phyloP scores from a whole-genome alignment of 2,888 invertebrate genomes.

The Bellardia pandia region DNA sequence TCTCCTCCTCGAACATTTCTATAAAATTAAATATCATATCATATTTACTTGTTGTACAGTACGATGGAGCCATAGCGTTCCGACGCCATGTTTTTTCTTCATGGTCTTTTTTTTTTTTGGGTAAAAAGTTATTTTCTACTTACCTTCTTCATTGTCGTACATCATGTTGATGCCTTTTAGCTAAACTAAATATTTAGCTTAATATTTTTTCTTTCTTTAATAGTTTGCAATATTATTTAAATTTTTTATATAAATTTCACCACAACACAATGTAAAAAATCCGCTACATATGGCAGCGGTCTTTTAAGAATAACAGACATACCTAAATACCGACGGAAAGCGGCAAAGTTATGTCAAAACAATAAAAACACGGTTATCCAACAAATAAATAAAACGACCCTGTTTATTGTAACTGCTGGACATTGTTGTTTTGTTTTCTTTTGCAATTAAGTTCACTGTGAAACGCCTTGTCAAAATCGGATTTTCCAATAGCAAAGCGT shows the following conservation, averaged over 20 bases:
- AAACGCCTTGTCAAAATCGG: too few relatives aligned
- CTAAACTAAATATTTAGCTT: constrained; percentile 64
- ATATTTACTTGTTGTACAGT: constrained; percentile 15
- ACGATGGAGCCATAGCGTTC: constrained; percentile 62
- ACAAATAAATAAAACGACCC: too few relatives aligned
- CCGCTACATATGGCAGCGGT: constrained; percentile 5
- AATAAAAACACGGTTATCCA: too few relatives aligned
- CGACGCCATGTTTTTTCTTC: constrained; percentile 77
- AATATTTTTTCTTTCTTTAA: not conserved
- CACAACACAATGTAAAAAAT: constrained; percentile 13
- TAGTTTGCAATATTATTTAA: not conserved
- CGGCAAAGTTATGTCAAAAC: too few relatives aligned
- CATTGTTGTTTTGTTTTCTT: too few relatives aligned
- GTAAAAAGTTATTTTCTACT: constrained; percentile 33
- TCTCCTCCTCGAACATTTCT: constrained; percentile 91
- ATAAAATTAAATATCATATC: constrained; percentile 21
- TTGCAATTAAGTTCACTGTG: too few relatives aligned
- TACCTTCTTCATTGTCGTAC: constrained; percentile 84
- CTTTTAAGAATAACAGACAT: constrained; percentile 11
- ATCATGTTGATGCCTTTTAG: constrained; percentile 76
- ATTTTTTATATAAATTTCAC: constrained; percentile 40
- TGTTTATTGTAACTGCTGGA: too few relatives aligned
- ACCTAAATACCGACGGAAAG: too few relatives aligned
- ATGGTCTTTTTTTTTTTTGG: constrained; percentile 27
- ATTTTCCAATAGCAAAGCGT: too few relatives aligned